Conservation (phyloP, 2,888 invertebrate genomes). For the Latrodectus elegans region DNA sequence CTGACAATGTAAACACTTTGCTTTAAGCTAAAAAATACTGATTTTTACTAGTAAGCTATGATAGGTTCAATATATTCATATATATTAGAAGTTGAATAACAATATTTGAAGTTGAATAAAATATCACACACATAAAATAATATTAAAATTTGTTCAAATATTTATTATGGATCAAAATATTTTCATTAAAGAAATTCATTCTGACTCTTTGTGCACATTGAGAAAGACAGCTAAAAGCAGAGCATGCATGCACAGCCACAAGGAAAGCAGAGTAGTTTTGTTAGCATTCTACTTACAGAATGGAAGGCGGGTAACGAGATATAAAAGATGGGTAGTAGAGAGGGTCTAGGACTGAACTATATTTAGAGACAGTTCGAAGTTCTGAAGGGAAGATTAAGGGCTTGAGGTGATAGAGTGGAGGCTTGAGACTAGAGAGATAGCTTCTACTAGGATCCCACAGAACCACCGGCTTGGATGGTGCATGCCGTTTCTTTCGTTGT, state of each 20-base stretch:
- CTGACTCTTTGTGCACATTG: too few relatives aligned
- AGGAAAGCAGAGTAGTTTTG: constrained; percentile 6
- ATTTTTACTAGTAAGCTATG: too few relatives aligned
- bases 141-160: too few relatives aligned
- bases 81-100: too few relatives aligned
- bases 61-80: too few relatives aligned
- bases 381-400: constrained; percentile 65
- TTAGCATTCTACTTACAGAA: constrained; percentile 66
- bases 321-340: constrained; percentile 67
- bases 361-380: constrained; percentile 27
- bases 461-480: constrained; percentile 38
- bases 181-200: too few relatives aligned
- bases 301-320: constrained; percentile 63
- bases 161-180: too few relatives aligned
- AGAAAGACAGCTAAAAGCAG: background rate
- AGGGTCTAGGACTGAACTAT: constrained; percentile 58
- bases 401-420: constrained; percentile 63
- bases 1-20: too few relatives aligned
- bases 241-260: constrained; percentile 21
- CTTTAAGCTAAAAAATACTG: too few relatives aligned
- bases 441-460: constrained; percentile 64
- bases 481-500: constrained; percentile 47
- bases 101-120: too few relatives aligned
- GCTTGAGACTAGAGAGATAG: constrained; percentile 50
- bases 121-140: too few relatives aligned